Evolutionary conservation across 2,113 vertebrate species (phyloP), one percentile per base, ranked within the genome.

Genomic region (Cathartes aura): DNA sequence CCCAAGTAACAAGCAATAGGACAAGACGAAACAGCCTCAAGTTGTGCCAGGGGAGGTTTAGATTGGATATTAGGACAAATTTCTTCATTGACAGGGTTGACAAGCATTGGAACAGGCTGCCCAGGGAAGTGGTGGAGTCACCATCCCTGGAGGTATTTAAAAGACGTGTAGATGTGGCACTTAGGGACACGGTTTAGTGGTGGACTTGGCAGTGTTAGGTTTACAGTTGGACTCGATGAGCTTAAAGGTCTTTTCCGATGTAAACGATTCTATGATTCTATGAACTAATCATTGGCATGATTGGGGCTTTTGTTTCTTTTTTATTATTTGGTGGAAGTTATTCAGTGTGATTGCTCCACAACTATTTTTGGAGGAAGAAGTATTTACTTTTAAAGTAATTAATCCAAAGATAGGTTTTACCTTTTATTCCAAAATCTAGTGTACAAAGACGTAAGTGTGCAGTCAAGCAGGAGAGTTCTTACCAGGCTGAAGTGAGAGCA

Each of bases 1-100:
- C 15, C 42, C 40, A 26, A 9, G 18, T 63, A 56, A 16, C 12
- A 78, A 22, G 20, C 1, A 29, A 36, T 15, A 34, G 0, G 0
- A 55, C 2, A 4, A 36, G 27, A 62, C 19, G 32, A 70, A 84
- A 22, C 0, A 2, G n/a, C 9, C 48, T 87, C 5, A 4, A 11
- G 36, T 38, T 66, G 13, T 2, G 2, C 56, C 29, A 18, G 56
- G 29, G 9, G 11, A 67, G 13, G 8, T 62, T 73, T 66, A 52
- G 11, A 2, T 11, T 72, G 62, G 18, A 8, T 27, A 8, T 15
- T 5, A 38, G 29, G 60, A 79, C 56, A 59, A 73, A 68, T 3
- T 3, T 26, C 38, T 43, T 81, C 32, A n/a, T 12, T 5, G 5
- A 48, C 78, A 48, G 32, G 8, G 20, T 68, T 21, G 32, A 63